Evolutionary conservation across 2,888 invertebrate species (phyloP).

Genomic region (Lepidocyrtinus sp.): DNA sequence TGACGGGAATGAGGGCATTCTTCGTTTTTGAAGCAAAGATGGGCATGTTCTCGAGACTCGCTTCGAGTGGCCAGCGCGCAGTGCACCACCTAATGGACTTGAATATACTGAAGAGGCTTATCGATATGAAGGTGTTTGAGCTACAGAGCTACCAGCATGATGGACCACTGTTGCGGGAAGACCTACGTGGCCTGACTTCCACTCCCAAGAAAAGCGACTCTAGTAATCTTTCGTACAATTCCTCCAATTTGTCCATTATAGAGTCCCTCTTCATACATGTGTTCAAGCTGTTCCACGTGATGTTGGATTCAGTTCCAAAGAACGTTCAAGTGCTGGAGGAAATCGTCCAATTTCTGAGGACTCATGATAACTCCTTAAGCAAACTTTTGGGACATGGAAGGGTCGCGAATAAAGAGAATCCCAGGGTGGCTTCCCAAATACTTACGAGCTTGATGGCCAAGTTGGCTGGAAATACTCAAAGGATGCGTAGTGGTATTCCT

Average conservation of each 20-base stretch:
- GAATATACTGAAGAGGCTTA: constrained; percentile 61
- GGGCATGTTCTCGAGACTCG: constrained; percentile 63
- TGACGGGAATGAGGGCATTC: constrained; percentile 61
- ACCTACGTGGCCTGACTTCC: background rate
- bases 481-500: constrained; percentile 49
- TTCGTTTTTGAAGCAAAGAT: constrained; percentile 69
- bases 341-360: constrained; percentile 53
- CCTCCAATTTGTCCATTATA: constrained; percentile 21
- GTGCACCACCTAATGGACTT: constrained; percentile 64
- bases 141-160: constrained; percentile 51
- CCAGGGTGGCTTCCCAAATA: constrained; percentile 32
- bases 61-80: constrained; percentile 60
- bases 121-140: constrained; percentile 67
- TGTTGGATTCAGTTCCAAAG: constrained; percentile 62
- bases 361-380: constrained; percentile 55
- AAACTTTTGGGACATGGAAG: constrained; percentile 36
- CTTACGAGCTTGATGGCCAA: constrained; percentile 63
- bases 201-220: background rate
- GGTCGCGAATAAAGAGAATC: constrained; percentile 14
- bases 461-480: constrained; percentile 53
- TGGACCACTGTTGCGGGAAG: background rate
- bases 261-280: constrained; percentile 63
- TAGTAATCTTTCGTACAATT: background rate
- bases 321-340: constrained; percentile 62
- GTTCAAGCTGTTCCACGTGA: constrained; percentile 64